phyloP scores from a whole-genome alignment of 2,113 vertebrate species.

The Galbula dea region DNA sequence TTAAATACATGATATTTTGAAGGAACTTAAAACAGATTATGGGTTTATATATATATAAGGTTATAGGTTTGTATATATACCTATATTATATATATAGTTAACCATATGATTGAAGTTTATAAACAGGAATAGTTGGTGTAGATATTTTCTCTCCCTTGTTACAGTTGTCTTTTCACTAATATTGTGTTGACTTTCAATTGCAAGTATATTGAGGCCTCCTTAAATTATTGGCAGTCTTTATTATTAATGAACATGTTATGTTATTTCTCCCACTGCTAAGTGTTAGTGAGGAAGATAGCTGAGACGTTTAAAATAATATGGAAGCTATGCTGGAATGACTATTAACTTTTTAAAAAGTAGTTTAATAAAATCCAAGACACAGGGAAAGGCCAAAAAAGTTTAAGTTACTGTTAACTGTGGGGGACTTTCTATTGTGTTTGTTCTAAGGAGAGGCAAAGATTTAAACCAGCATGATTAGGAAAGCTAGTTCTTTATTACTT shows the following conservation, averaged over 20 bases:
- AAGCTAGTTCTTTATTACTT: background rate
- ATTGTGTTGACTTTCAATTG: background rate
- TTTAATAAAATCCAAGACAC: background rate
- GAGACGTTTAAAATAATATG: background rate
- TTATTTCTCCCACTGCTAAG: background rate
- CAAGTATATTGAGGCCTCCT: background rate
- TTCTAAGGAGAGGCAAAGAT: background rate
- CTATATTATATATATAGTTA: no score
- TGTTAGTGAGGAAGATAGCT: background rate
- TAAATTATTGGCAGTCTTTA: background rate
- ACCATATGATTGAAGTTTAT: background rate
- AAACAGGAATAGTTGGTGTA: background rate
- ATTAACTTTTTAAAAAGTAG: background rate
- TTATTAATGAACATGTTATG: background rate
- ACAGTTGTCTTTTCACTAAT: background rate
- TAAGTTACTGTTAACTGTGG: background rate
- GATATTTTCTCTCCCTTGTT: background rate
- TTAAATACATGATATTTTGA: background rate
- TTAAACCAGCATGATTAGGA: background rate
- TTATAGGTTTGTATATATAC: no score
- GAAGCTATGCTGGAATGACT: background rate
- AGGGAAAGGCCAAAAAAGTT: background rate
- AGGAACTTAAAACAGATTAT: background rate
- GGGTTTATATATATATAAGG: no score
- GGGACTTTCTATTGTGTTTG: background rate